Percentiles rank a stretch among this genome's conserved stretches.
These are phyloP conservation scores for Drosophila oshimai DNA, from an alignment of 1,140 invertebrate species.

Conservation along the genomic window DNA sequence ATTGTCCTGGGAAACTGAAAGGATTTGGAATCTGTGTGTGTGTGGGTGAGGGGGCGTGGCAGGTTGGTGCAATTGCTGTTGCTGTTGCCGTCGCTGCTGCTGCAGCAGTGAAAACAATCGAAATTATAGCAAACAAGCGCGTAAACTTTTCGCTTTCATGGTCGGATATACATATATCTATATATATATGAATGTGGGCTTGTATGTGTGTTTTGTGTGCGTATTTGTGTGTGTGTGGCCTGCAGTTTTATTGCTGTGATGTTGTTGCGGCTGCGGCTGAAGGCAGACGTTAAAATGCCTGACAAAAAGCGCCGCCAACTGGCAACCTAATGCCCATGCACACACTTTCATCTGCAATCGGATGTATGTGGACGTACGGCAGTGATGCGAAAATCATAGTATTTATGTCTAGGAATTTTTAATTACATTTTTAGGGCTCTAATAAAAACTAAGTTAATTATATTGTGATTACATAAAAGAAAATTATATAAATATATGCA, in stretches of 20 bases:
- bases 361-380: background rate
- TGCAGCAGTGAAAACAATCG: conserved; percentile 73
- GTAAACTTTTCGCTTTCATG: conserved; percentile 76
- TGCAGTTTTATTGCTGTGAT: conserved; percentile 65
- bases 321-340: conserved; percentile 57
- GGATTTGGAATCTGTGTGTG: conserved; percentile 17
- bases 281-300: conserved; percentile 66
- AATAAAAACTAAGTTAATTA: background rate
- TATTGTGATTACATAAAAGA: background rate
- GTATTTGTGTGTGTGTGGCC: conserved; percentile 7
- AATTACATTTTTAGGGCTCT: accelerated
- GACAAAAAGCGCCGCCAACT: conserved; percentile 64
- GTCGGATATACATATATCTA: conserved; percentile 15
- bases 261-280: conserved; percentile 48
- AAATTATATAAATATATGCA: too few species aligned
- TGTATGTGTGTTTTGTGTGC: conserved; percentile 16
- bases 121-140: conserved; percentile 80
- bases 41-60: conserved; percentile 8
- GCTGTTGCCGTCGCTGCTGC: conserved; percentile 8
- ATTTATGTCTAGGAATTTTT: background rate
- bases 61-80: conserved; percentile 4
- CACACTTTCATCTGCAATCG: conserved; percentile 14
- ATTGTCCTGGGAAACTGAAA: conserved; percentile 38
- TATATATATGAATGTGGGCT: conserved; percentile 12
- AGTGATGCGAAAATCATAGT: conserved; percentile 3